phyloP scores from a whole-genome alignment of 2,797 vertebrate genomes.

The Heteromormyrus szaboi region DNA sequence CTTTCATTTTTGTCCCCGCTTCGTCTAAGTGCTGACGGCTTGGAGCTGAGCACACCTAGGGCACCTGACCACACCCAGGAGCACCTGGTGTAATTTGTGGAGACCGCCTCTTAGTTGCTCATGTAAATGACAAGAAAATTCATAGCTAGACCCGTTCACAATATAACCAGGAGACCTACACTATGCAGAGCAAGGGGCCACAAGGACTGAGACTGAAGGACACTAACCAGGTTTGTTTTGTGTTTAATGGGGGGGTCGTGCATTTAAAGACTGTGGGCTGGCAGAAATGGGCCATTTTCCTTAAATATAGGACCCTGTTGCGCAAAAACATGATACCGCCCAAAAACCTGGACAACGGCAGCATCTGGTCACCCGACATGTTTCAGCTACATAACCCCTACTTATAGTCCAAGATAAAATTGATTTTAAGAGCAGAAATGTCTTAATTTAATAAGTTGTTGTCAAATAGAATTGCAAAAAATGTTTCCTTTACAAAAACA shows the following conservation, averaged over 20 bases:
- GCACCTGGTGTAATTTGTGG: not conserved
- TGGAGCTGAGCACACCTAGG: not conserved
- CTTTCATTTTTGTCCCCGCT: not conserved
- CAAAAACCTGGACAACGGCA: not conserved
- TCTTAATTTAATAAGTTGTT: not conserved
- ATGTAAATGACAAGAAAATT: not conserved
- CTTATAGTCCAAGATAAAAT: not conserved
- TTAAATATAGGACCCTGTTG: not conserved
- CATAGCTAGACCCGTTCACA: not conserved
- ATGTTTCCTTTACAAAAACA: not conserved
- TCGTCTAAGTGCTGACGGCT: not conserved
- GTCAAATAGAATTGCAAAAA: not conserved
- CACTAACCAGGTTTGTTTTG: not conserved
- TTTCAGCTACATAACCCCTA: not conserved
- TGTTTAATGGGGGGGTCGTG: not conserved
- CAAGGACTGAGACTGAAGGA: not conserved
- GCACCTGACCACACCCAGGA: not conserved
- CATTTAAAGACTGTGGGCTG: not conserved
- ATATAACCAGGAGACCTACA: not conserved
- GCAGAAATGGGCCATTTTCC: not conserved
- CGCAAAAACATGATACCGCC: not conserved
- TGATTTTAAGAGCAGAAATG: not conserved
- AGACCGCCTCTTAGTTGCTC: not conserved
- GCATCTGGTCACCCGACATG: not conserved
- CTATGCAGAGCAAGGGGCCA: not conserved